Conservation (phyloP, 2,797 vertebrate genomes). For the Lemur catta region DNA sequence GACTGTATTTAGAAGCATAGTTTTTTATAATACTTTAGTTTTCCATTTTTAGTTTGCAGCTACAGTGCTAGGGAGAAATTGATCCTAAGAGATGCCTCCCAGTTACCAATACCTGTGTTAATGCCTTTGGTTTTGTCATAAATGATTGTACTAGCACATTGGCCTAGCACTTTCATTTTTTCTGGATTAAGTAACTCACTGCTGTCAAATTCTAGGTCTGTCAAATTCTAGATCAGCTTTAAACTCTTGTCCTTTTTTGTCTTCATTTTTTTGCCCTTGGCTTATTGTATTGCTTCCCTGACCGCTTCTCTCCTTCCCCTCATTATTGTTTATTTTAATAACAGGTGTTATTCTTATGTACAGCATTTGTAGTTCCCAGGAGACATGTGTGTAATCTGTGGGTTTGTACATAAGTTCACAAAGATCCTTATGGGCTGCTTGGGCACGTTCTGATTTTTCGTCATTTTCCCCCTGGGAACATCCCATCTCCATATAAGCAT, state of each 20-base stretch:
- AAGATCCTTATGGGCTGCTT: background rate
- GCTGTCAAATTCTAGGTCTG: background rate
- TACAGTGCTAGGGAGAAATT: background rate
- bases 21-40: background rate
- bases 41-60: background rate
- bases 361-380: background rate
- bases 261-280: background rate
- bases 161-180: background rate
- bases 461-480: background rate
- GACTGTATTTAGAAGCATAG: background rate
- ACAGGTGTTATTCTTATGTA: background rate
- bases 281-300: background rate
- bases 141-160: accelerated
- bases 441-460: background rate
- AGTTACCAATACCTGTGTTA: background rate
- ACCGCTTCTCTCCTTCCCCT: background rate
- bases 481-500: background rate
- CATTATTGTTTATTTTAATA: background rate
- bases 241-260: background rate
- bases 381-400: background rate
- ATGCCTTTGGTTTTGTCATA: background rate
- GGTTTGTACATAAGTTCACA: background rate
- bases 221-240: background rate
- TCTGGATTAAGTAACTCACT: background rate
- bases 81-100: background rate